These are phyloP conservation scores for Bufo gargarizans DNA, from an alignment of 2,113 vertebrate genomes.

Conservation along the genomic window DNA sequence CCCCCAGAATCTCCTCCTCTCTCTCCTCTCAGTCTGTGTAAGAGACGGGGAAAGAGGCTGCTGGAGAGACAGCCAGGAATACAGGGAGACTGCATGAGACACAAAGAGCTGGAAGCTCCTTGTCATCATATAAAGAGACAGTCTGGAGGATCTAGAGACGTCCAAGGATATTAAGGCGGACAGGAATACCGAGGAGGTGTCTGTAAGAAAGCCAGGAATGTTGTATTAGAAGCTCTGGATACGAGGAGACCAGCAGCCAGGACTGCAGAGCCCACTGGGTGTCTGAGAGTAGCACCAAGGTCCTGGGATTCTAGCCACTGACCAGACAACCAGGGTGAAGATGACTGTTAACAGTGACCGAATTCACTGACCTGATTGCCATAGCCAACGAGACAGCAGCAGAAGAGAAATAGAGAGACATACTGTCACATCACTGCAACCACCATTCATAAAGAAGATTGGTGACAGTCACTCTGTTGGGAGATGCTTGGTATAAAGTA, in stretches of 20 bases:
- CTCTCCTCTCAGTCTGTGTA: conserved; percentile 41
- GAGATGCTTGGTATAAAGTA: conserved; percentile 45
- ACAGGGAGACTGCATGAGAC: conserved; percentile 36
- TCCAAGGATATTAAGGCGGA: not conserved
- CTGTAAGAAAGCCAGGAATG: not conserved
- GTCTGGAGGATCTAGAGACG: conserved; percentile 14
- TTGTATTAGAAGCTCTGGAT: not conserved
- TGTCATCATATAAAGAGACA: not conserved
- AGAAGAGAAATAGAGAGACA: not conserved
- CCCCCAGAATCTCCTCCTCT: conserved; percentile 42
- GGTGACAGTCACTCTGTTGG: not conserved
- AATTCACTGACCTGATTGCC: not conserved
- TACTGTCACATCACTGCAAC: conserved; percentile 1
- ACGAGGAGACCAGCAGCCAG: not conserved
- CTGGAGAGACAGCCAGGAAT: conserved; percentile 34
- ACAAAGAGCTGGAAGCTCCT: not conserved
- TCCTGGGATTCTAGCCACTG: not conserved
- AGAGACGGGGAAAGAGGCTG: conserved; percentile 34
- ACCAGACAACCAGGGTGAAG: not conserved
- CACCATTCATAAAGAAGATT: not conserved
- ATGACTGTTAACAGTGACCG: conserved; percentile 1
- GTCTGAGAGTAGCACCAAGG: not conserved
- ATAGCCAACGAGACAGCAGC: conserved; percentile 24
- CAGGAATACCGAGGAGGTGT: no score
- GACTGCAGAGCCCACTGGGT: not conserved